phyloP scores from a whole-genome alignment of 2,888 invertebrate species.

The Phlogophora meticulosa region DNA sequence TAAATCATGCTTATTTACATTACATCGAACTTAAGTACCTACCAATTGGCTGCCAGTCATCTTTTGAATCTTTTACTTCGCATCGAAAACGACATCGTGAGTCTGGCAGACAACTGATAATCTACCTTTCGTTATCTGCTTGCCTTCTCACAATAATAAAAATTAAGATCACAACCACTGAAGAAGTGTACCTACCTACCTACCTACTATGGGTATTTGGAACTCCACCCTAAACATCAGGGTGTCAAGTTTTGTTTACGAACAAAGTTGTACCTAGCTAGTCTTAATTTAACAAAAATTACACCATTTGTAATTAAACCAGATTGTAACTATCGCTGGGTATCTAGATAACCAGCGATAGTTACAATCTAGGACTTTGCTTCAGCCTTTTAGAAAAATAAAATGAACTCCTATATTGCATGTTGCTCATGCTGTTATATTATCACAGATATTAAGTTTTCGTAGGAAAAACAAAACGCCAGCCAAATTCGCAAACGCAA shows the following conservation, averaged over 20 bases:
- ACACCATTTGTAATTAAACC: background rate
- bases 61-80: background rate
- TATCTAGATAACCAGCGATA: too few species aligned
- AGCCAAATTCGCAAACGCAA: slow-evolving; percentile 15
- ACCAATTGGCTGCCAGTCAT: background rate
- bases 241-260: background rate
- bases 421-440: slow-evolving; percentile 24
- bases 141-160: background rate
- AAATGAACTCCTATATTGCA: slow-evolving; percentile 27
- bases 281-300: slow-evolving; percentile 1
- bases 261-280: slow-evolving; percentile 17
- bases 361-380: slow-evolving; percentile 4
- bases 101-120: background rate
- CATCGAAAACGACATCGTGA: background rate
- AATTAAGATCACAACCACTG: background rate
- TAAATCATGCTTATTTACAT: background rate
- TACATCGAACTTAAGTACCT: background rate
- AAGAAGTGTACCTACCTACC: background rate
- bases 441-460: slow-evolving; percentile 58
- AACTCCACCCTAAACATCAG: background rate
- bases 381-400: slow-evolving; percentile 42
- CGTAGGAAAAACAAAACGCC: slow-evolving; percentile 22
- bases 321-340: slow-evolving; percentile 10
- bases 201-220: background rate
- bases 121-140: background rate